Evolutionary conservation across 2,113 vertebrate genomes (phyloP), one percentile per base, ranked within the genome.

Genomic region (Numida meleagris): DNA sequence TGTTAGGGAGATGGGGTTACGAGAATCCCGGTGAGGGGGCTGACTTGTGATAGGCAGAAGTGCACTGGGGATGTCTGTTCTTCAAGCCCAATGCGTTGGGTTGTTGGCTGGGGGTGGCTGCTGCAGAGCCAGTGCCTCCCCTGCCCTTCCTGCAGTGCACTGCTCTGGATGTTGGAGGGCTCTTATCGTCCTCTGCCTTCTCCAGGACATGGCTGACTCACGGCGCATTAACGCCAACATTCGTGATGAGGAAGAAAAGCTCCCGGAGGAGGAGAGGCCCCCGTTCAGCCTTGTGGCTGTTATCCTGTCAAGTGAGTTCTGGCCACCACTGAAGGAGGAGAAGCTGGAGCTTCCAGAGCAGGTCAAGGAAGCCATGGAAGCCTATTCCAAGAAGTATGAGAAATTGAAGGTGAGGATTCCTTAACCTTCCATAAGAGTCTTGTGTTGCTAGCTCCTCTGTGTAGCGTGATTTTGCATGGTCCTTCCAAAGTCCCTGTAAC

Each of bases 291-390:
- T 99, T 2, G 98, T 98, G 0, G 98, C 99, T 0, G 98, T 99
- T 85, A 99, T 99, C 95, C 97, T 99, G 42, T 99, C 99, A 4
- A 99, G 99, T 0, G 99, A 99, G 98, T 99, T 99, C 97, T 99
- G 99, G 99, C 99, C 99, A 0, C 97, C 98, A 0, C 98, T 99
- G 73, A 99, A 99, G 95, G 99, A 99, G 51, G 99, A 99, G 98
- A 99, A 99, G 96, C 97, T 99, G 86, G 99, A 99, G 96, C 98
- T 99, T 11, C 99, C 99, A 0, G 97, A 98, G 10, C 96, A 98
- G 20, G 91, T 99, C 67, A 98, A 98, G 87, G 98, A 97, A 86
- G 98, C 99, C 78, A 99, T 99, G 98, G 99, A 99, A 66, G 97
- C 97, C 12, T 99, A 99, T 96, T 99, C 99, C 20, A 98, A 98